Evolutionary conservation across 2,888 invertebrate genomes (phyloP).

Genomic region (Lampropteryx suffumata): DNA sequence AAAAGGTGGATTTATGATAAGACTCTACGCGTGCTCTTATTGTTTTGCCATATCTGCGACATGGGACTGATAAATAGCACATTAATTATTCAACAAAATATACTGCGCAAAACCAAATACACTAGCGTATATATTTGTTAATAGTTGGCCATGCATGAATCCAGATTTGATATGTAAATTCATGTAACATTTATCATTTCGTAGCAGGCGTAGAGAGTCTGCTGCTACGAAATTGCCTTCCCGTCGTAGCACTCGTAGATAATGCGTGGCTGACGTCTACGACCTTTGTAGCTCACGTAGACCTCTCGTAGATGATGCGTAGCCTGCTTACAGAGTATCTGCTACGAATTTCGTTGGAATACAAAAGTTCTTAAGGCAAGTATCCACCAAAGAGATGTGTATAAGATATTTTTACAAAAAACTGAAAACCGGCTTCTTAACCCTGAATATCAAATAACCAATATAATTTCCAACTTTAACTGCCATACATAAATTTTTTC

Average conservation of each 20-base stretch:
- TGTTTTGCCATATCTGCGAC: constrained; percentile 28
- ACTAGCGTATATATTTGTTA: too few species aligned
- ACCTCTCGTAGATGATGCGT: constrained; percentile 9
- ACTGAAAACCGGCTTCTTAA: too few species aligned
- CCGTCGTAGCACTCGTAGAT: constrained; percentile 9
- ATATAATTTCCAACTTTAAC: too few species aligned
- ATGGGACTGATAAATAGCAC: background rate
- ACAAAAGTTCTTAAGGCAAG: too few species aligned
- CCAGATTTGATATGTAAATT: too few species aligned
- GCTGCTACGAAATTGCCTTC: constrained; percentile 17
- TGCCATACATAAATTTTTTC: too few species aligned
- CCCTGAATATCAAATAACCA: too few species aligned
- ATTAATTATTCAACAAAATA: background rate
- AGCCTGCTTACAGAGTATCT: constrained; percentile 17
- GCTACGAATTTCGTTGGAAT: background rate
- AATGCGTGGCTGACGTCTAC: constrained; percentile 19
- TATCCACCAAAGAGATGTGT: too few species aligned
- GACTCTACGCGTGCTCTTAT: constrained; percentile 28
- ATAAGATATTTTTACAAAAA: too few species aligned
- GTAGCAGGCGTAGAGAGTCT: constrained; percentile 3
- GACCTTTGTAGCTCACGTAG: constrained; percentile 14
- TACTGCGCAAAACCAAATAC: too few species aligned
- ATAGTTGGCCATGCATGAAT: too few species aligned
- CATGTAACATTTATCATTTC: constrained; percentile 13
- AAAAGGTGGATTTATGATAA: constrained; percentile 45